phyloP scores from a whole-genome alignment of 1,140 invertebrate species.

The Euglossa dilemma region DNA sequence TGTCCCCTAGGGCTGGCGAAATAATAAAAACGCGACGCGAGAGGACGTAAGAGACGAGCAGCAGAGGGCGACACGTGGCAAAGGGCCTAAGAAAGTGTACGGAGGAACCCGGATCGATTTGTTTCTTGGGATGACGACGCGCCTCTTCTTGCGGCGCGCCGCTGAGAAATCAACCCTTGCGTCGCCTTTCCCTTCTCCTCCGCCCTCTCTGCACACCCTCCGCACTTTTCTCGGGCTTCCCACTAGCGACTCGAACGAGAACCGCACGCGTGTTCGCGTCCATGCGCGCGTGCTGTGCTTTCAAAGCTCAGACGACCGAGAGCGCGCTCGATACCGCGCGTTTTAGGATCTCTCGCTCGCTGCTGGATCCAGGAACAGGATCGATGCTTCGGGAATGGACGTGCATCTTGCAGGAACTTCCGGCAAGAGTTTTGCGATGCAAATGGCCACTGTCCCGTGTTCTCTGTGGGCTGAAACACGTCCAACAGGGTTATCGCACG shows the following conservation, averaged over 20 bases:
- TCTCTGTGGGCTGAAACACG: neutral
- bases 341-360: neutral
- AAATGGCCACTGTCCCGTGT: constrained; percentile 28
- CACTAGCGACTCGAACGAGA: neutral
- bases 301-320: neutral
- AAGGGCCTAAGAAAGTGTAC: constrained; percentile 24
- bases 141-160: constrained; percentile 56
- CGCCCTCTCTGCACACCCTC: neutral
- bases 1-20: constrained; percentile 38
- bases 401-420: neutral
- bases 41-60: neutral
- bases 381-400: neutral
- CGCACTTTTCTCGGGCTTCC: constrained; percentile 29
- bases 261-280: neutral
- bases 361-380: neutral
- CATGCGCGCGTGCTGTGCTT: neutral
- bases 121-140: constrained; percentile 59
- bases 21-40: constrained; percentile 50
- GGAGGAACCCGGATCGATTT: constrained; percentile 60
- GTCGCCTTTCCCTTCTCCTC: constrained; percentile 17
- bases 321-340: neutral
- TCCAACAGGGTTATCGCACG: constrained; percentile 15
- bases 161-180: constrained; percentile 63
- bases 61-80: neutral
- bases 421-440: constrained; percentile 15